Evolutionary conservation across 2,113 vertebrate species (phyloP).

Genomic region (Elgaria multicarinata): DNA sequence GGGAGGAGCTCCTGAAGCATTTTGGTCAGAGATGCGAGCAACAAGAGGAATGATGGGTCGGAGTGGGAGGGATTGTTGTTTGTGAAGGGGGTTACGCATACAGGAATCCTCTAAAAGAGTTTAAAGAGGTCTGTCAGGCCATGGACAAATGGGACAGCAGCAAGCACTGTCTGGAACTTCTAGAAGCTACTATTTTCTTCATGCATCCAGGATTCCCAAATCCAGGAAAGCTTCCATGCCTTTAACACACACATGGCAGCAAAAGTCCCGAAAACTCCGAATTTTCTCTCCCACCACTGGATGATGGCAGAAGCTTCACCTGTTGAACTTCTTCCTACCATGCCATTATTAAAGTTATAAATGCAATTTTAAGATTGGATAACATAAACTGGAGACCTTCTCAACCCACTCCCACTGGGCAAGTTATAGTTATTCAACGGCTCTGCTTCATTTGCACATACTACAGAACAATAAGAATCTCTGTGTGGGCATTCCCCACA

Average conservation of each 20-base stretch:
- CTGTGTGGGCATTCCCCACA: background rate
- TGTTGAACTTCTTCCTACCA: conserved; percentile 3
- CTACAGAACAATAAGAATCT: background rate
- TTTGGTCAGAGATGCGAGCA: conserved; percentile 97
- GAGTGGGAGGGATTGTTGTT: conserved; percentile 92
- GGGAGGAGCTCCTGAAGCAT: conserved; percentile 92
- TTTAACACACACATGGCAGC: conserved; percentile 1
- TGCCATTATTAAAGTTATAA: background rate
- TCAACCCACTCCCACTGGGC: background rate
- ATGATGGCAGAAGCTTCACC: background rate
- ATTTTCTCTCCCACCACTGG: background rate
- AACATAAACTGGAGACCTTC: background rate
- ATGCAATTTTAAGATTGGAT: background rate
- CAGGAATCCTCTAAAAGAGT: conserved; percentile 74
- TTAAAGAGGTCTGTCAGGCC: conserved; percentile 17
- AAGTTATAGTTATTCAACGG: background rate
- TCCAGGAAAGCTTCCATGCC: background rate
- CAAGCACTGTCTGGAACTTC: conserved; percentile 11
- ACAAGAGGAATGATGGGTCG: conserved; percentile 94
- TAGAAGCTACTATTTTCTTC: background rate
- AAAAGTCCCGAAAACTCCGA: background rate
- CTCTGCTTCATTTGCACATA: background rate
- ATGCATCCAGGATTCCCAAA: background rate
- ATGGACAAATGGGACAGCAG: background rate
- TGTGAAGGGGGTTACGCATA: conserved; percentile 85